Percentiles rank a stretch among this genome's conserved stretches.
These are phyloP conservation scores for Gymnorhina tibicen DNA, from an alignment of 2,113 vertebrate genomes.

Conservation along the genomic window DNA sequence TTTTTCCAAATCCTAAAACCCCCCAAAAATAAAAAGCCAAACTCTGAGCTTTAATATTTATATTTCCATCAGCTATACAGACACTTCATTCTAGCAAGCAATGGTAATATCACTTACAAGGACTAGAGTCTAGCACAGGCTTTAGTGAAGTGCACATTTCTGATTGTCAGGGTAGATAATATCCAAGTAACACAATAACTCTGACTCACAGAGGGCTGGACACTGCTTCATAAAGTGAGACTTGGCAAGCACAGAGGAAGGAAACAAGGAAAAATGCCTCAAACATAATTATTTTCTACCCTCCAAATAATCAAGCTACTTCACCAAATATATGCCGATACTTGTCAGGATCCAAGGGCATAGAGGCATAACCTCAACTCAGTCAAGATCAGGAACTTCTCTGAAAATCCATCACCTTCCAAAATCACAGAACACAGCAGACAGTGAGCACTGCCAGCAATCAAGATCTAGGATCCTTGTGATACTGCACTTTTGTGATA, in stretches of 20 bases:
- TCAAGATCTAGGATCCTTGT: neutral
- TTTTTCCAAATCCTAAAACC: neutral
- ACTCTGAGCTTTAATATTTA: neutral
- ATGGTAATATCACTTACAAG: neutral
- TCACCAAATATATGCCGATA: neutral
- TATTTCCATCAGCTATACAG: neutral
- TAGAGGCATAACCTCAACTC: neutral
- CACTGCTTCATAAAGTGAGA: neutral
- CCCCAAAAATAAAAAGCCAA: neutral
- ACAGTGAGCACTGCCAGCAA: neutral
- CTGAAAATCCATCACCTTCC: neutral
- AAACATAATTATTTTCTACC: neutral
- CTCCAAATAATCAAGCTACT: neutral
- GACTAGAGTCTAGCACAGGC: neutral
- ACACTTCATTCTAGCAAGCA: neutral
- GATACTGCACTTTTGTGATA: neutral
- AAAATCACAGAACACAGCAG: neutral
- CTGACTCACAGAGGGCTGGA: neutral
- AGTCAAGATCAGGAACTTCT: neutral
- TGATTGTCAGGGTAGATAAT: neutral
- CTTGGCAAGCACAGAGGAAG: neutral
- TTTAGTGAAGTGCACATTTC: neutral
- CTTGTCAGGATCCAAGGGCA: neutral
- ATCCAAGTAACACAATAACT: neutral
- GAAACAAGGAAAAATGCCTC: neutral